phyloP scores from a whole-genome alignment of 2,797 vertebrate genomes.

The Serranus cabrilla region DNA sequence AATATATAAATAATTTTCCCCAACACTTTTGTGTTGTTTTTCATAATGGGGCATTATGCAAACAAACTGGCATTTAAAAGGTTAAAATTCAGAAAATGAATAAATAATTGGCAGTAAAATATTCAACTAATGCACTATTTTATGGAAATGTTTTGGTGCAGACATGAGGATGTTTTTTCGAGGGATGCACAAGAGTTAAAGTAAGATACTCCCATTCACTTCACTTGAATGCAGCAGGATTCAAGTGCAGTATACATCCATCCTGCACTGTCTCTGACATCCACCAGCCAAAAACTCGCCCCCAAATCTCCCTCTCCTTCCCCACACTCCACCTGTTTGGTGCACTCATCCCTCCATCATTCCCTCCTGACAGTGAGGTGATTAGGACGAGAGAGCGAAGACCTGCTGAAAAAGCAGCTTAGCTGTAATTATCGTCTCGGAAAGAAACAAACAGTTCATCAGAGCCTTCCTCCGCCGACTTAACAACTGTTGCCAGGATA shows the following conservation, averaged over 20 bases:
- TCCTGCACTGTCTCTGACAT: not conserved
- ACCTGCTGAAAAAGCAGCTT: constrained; percentile 74
- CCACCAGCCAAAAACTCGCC: not conserved
- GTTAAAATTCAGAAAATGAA: no score
- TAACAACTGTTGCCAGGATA: constrained; percentile 74
- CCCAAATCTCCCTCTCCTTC: not conserved
- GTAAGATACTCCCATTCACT: not conserved
- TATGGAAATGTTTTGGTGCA: no score
- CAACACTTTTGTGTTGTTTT: no score
- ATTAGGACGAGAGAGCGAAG: constrained; percentile 61
- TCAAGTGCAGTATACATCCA: not conserved
- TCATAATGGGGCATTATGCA: no score
- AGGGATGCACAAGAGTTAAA: not conserved
- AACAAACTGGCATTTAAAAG: no score
- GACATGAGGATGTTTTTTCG: no score
- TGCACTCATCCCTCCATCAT: constrained; percentile 31
- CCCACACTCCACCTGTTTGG: constrained; percentile 41
- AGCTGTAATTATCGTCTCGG: constrained; percentile 70
- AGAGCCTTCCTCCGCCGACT: constrained; percentile 64
- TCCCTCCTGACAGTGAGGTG: constrained; percentile 56
- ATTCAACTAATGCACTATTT: no score
- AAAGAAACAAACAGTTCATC: constrained; percentile 77
- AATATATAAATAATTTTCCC: no score
- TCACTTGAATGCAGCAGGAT: not conserved
- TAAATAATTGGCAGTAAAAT: no score